A percentile compares a stretch with the other conserved stretches of the same genome.
Conservation (phyloP, 2,113 vertebrate genomes). For the Macaca nemestrina region DNA sequence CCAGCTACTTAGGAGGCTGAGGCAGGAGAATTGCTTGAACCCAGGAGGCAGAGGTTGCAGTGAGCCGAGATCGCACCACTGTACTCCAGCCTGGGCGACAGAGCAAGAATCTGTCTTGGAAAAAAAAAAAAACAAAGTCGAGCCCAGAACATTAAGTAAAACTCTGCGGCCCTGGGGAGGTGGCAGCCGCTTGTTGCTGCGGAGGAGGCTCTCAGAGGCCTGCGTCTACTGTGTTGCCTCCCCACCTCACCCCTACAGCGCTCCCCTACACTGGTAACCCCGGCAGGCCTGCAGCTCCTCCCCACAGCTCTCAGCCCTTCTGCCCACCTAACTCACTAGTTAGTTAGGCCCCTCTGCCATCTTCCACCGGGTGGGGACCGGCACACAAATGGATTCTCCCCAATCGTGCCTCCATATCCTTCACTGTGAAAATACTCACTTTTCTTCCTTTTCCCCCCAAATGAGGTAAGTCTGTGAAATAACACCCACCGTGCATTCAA, state of each 20-base stretch:
- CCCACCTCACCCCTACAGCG: neutral
- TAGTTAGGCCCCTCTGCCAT: neutral
- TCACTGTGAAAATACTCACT: neutral
- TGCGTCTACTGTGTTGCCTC: fast-evolving
- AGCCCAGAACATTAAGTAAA: neutral
- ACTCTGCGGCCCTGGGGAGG: neutral
- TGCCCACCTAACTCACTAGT: fast-evolving
- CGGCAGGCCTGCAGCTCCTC: neutral
- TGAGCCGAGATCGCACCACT: too few species aligned
- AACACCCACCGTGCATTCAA: neutral
- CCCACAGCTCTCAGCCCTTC: neutral
- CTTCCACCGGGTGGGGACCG: fast-evolving
- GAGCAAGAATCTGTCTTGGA: too few species aligned
- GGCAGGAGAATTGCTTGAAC: too few species aligned
- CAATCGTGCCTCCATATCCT: fast-evolving
- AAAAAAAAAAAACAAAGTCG: neutral
- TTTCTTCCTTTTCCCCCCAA: neutral
- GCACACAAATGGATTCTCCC: neutral
- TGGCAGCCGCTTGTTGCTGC: neutral
- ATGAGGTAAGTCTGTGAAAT: neutral
- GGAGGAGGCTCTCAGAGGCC: neutral
- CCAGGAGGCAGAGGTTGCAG: too few species aligned
- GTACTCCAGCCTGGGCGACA: too few species aligned
- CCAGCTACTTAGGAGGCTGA: too few species aligned
- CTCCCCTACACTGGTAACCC: fast-evolving